Conservation (phyloP, 1,140 invertebrate genomes). For the Papilio dardanus region DNA sequence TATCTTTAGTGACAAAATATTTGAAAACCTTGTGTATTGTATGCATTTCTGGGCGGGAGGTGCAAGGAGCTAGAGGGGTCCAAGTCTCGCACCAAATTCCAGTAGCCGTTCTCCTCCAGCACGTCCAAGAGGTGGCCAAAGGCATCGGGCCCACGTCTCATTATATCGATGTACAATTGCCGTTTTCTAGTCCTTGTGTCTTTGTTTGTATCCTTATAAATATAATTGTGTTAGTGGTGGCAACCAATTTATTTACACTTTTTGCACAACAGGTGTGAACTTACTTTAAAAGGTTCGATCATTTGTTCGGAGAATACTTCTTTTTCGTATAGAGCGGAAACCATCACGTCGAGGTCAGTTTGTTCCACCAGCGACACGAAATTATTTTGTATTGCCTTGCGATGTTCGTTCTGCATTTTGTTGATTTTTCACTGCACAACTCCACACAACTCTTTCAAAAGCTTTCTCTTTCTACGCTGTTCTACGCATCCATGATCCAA, state of each 20-base stretch:
- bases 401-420: conserved; percentile 71
- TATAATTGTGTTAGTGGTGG: conserved; percentile 3
- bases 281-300: conserved; percentile 76
- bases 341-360: conserved; percentile 72
- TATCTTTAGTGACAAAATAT: background rate
- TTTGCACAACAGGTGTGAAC: conserved; percentile 35
- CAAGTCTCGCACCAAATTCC: conserved; percentile 68
- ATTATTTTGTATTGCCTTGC: conserved; percentile 67
- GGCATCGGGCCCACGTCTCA: conserved; percentile 71
- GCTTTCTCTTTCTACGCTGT: too few species aligned
- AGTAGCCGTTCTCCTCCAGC: conserved; percentile 69
- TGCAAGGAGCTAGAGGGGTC: conserved; percentile 63
- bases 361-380: conserved; percentile 72
- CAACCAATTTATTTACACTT: too few species aligned
- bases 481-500: too few species aligned
- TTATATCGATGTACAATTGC: conserved; percentile 65
- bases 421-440: too few species aligned
- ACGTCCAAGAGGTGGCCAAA: conserved; percentile 72
- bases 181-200: conserved; percentile 62
- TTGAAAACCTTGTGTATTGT: conserved; percentile 41
- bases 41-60: conserved; percentile 36
- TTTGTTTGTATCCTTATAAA: conserved; percentile 57
- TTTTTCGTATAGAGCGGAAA: conserved; percentile 70
- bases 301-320: conserved; percentile 75
- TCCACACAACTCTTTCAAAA: too few species aligned